Percentiles rank a stretch among this genome's conserved stretches.
These are phyloP conservation scores for Montipora cactus DNA, from an alignment of 64 coral and sea anemone species.

Conservation along the genomic window DNA sequence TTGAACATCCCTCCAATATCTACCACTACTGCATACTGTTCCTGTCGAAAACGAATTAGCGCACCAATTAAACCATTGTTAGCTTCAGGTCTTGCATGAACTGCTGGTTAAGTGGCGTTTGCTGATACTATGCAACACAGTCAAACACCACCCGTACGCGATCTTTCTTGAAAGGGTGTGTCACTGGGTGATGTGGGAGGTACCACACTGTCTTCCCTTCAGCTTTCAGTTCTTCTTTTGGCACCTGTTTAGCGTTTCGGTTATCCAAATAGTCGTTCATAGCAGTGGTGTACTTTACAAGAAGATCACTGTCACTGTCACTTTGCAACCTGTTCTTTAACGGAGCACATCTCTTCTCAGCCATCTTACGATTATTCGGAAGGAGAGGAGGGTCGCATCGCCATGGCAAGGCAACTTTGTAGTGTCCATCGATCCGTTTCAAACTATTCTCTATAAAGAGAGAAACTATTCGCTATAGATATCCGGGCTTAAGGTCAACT, in stretches of 20 bases:
- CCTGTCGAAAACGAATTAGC: no score
- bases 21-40: no score
- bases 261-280: slow-evolving; percentile 44
- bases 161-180: slow-evolving; percentile 41
- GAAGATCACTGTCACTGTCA: background rate
- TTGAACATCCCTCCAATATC: no score
- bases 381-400: slow-evolving; percentile 37
- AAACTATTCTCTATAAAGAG: slow-evolving; percentile 15
- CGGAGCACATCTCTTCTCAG: slow-evolving; percentile 18
- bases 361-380: slow-evolving; percentile 55
- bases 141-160: slow-evolving; percentile 53
- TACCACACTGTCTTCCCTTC: slow-evolving; percentile 27
- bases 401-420: slow-evolving; percentile 48
- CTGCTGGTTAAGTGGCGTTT: slow-evolving; percentile 44
- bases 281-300: slow-evolving; percentile 47
- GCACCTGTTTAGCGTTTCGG: slow-evolving; percentile 43
- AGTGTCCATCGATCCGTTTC: slow-evolving; percentile 52
- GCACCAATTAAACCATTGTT: no score
- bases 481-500: no score
- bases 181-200: slow-evolving; percentile 56
- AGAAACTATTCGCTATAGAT: no score
- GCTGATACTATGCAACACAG: slow-evolving; percentile 20
- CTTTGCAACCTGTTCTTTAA: slow-evolving; percentile 49
- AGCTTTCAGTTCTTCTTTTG: slow-evolving; percentile 11
- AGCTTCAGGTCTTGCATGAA: slow-evolving; percentile 6